Evolutionary conservation across 2,888 invertebrate species (phyloP).

Genomic region (Archips crataeganus): DNA sequence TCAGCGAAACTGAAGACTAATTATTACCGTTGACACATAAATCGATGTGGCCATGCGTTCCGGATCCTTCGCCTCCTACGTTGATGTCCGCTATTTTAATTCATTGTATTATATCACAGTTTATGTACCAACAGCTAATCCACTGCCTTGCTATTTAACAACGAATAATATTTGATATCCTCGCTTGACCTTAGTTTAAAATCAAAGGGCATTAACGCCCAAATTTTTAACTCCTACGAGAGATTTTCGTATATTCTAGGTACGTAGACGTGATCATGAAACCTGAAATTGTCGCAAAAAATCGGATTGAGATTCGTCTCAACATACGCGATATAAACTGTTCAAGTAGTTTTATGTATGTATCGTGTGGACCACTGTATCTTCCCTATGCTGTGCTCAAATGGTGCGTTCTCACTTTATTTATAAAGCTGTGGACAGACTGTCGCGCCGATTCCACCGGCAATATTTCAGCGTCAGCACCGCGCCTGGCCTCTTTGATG

Average conservation of each 20-base stretch:
- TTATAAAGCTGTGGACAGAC: constrained; percentile 73
- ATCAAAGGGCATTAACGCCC: no score
- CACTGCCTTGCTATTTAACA: neutral
- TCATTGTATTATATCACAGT: constrained; percentile 35
- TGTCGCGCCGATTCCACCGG: constrained; percentile 77
- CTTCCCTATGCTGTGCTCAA: constrained; percentile 51
- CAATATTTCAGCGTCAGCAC: constrained; percentile 80
- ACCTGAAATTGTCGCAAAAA: no score
- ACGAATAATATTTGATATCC: neutral
- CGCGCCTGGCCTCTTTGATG: constrained; percentile 75
- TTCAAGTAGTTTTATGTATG: no score
- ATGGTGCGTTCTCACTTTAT: constrained; percentile 73
- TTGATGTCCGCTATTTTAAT: constrained; percentile 43
- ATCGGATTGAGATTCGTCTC: no score
- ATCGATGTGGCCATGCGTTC: constrained; percentile 66
- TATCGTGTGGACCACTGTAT: neutral
- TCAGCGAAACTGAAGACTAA: constrained; percentile 54
- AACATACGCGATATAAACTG: no score
- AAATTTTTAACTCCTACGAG: no score
- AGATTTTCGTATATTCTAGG: no score
- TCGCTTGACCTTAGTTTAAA: no score
- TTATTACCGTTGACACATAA: constrained; percentile 61
- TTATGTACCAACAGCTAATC: constrained; percentile 11
- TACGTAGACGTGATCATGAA: no score
- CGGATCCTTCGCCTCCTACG: constrained; percentile 50